A percentile compares a stretch with the other conserved stretches of the same genome.
Conservation (phyloP, 2,113 vertebrate genomes). For the Aspiorhynchus laticeps region DNA sequence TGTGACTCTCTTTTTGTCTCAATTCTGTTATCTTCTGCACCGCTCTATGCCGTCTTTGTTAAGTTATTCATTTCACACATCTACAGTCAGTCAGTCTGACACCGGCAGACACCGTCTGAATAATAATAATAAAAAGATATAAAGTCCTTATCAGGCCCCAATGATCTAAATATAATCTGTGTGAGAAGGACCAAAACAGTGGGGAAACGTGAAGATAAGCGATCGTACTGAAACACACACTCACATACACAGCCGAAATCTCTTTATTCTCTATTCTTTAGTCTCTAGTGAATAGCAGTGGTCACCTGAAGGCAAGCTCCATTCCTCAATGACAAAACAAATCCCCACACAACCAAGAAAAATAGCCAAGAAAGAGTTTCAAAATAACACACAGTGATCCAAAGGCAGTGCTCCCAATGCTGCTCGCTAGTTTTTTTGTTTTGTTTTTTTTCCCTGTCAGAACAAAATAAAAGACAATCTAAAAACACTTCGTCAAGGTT, state of each 20-base stretch:
- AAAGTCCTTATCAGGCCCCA: constrained; percentile 7
- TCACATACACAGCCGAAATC: neutral
- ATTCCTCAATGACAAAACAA: constrained; percentile 51
- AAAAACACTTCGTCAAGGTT: neutral
- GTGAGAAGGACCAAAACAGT: constrained; percentile 6
- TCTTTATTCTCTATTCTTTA: constrained; percentile 29
- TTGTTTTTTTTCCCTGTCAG: neutral
- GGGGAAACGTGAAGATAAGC: neutral
- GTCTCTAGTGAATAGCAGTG: constrained; percentile 37
- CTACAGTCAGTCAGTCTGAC: constrained; percentile 19
- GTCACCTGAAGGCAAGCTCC: constrained; percentile 45
- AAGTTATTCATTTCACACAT: constrained; percentile 42
- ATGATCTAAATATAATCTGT: constrained; percentile 37
- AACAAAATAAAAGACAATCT: neutral
- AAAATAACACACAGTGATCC: constrained; percentile 25
- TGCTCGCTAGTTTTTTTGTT: neutral
- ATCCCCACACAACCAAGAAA: constrained; percentile 32
- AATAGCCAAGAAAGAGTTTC: constrained; percentile 23
- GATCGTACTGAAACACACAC: neutral
- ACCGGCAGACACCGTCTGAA: neutral
- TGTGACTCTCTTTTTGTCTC: constrained; percentile 30
- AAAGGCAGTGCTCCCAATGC: neutral
- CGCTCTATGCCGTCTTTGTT: constrained; percentile 18
- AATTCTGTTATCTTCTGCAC: neutral
- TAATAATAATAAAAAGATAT: constrained; percentile 20